These are phyloP conservation scores for Merops nubicus DNA, from an alignment of 2,113 vertebrate species.

Conservation along the genomic window DNA sequence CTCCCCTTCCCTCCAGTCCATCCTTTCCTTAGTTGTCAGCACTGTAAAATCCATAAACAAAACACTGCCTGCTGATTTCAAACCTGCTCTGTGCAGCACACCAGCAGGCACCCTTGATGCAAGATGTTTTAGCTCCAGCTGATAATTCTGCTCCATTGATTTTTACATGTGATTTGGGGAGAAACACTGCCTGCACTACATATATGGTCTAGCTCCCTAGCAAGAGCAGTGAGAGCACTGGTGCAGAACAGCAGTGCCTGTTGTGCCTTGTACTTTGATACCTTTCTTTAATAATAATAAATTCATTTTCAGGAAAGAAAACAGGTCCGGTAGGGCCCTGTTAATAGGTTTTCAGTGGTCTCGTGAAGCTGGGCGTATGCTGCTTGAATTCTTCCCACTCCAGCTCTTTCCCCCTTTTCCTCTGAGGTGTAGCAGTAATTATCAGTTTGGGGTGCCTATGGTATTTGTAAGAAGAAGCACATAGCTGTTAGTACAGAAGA, in stretches of 20 bases:
- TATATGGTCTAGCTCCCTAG: neutral
- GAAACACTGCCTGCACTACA: neutral
- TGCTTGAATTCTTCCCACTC: neutral
- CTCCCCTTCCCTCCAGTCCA: neutral
- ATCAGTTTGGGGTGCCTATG: neutral
- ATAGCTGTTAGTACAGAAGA: neutral
- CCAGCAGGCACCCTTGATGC: neutral
- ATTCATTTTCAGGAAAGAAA: neutral
- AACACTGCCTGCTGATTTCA: neutral
- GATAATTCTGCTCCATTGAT: slow-evolving; percentile 24
- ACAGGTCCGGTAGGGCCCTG: neutral
- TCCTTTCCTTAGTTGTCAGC: neutral
- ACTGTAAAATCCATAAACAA: neutral
- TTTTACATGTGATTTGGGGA: neutral
- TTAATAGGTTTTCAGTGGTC: neutral
- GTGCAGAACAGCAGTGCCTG: neutral
- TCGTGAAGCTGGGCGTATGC: neutral
- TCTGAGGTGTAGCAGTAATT: neutral
- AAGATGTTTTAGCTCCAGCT: neutral
- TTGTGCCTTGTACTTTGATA: neutral
- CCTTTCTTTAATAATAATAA: neutral
- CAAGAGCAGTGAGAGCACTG: fast-evolving
- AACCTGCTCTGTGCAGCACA: neutral
- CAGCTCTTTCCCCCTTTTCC: neutral
- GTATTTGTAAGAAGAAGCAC: neutral